Conservation (phyloP, 1,140 invertebrate species). For the Lasioglossum baleicum region DNA sequence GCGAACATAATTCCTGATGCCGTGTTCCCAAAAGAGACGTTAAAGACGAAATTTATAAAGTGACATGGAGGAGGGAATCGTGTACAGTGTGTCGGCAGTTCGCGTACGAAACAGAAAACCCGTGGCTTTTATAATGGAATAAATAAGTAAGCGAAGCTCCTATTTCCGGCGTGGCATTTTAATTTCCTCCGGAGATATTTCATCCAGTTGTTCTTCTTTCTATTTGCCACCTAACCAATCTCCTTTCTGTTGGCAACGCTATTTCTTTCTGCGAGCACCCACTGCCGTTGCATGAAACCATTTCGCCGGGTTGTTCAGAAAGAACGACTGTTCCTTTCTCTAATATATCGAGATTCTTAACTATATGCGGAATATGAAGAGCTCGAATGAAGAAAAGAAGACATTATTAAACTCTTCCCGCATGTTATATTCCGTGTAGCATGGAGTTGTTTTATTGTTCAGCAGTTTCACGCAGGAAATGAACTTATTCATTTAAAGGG, state of each 20-base stretch:
- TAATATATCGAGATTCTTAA: background rate
- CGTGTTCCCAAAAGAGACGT: conserved; percentile 8
- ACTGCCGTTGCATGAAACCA: background rate
- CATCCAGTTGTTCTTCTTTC: conserved; percentile 38
- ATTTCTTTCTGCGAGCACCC: background rate
- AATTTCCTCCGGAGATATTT: conserved; percentile 67
- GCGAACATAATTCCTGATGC: conserved; percentile 9
- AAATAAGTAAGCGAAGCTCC: conserved; percentile 62
- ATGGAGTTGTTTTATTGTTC: no score
- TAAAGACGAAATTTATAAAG: conserved; percentile 9
- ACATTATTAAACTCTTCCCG: background rate
- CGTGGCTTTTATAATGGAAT: conserved; percentile 64
- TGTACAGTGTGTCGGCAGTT: background rate
- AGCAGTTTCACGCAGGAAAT: no score
- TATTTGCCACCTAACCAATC: conserved; percentile 23
- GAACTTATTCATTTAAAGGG: no score
- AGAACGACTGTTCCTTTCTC: background rate
- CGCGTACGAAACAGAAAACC: conserved; percentile 14
- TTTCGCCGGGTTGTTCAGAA: background rate
- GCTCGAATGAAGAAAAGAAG: background rate
- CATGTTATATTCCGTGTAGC: no score
- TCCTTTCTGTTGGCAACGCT: background rate
- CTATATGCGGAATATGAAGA: background rate
- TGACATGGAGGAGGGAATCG: background rate
- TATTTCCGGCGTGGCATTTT: conserved; percentile 64